A percentile compares a stretch with the other conserved stretches of the same genome.
Conservation (phyloP, 30 jellyfish, hydroid and myxozoan genomes). For the Phacellophora camtschatica region DNA sequence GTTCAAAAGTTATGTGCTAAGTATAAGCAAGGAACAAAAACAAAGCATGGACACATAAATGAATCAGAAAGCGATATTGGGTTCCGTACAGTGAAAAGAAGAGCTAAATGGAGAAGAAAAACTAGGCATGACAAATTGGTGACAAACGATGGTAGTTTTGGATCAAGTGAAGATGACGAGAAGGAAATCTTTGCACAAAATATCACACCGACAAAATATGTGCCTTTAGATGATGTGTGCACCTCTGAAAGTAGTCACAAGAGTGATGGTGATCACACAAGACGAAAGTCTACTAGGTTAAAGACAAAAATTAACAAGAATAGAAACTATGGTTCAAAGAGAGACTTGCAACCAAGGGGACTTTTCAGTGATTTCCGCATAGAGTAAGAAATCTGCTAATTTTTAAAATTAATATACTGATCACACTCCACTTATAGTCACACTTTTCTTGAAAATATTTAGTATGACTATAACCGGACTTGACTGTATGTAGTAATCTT, state of each 20-base stretch:
- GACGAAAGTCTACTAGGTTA: slow-evolving; percentile 29
- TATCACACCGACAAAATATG: neutral
- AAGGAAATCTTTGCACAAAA: neutral
- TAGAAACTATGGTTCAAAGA: neutral
- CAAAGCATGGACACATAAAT: too few species aligned
- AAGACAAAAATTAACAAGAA: neutral
- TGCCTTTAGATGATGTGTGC: neutral
- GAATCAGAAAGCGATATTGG: neutral
- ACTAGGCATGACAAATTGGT: neutral
- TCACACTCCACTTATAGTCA: too few species aligned
- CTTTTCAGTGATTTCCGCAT: slow-evolving; percentile 21
- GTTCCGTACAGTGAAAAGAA: neutral
- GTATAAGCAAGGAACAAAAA: too few species aligned
- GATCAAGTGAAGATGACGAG: neutral
- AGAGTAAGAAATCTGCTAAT: slow-evolving; percentile 33
- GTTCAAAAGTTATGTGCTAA: too few species aligned
- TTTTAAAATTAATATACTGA: too few species aligned
- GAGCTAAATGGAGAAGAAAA: neutral
- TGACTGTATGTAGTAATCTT: too few species aligned
- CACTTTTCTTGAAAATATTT: too few species aligned
- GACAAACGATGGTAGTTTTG: neutral
- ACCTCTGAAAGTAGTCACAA: neutral
- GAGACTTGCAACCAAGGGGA: neutral
- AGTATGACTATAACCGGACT: too few species aligned
- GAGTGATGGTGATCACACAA: neutral